Evolutionary conservation across 2,797 vertebrate genomes (phyloP).

Genomic region (Orientallactaga sibirica): DNA sequence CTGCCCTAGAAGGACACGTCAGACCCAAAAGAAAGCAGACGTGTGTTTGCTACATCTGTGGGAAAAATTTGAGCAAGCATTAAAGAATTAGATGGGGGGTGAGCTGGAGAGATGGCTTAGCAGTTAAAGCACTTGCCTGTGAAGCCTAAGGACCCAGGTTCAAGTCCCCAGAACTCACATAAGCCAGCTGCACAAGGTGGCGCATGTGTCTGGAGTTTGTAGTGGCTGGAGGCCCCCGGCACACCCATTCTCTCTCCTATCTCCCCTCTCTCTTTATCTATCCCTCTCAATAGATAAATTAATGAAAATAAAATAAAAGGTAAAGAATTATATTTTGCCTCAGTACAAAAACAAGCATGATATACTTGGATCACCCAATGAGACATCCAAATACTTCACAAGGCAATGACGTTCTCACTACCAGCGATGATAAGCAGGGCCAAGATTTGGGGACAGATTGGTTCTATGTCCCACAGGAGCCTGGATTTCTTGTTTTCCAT

Average conservation of each 20-base stretch:
- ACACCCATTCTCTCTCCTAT: too few species aligned
- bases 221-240: too few species aligned
- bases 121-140: too few species aligned
- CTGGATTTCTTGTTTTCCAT: not conserved
- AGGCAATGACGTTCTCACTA: not conserved
- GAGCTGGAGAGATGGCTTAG: too few species aligned
- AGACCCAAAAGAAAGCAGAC: not conserved
- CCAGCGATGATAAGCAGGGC: not conserved
- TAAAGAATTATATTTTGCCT: not conserved
- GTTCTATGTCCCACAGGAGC: not conserved
- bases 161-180: too few species aligned
- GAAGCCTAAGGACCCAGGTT: too few species aligned
- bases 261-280: too few species aligned
- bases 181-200: too few species aligned
- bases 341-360: slow-evolving; percentile 4
- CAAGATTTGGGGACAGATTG: not conserved
- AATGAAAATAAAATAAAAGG: too few species aligned
- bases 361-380: not conserved
- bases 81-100: not conserved
- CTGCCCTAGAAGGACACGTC: not conserved
- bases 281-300: too few species aligned
- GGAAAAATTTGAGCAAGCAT: not conserved
- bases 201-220: too few species aligned
- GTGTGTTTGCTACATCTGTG: not conserved
- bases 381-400: not conserved